Percentiles rank a stretch among this genome's conserved stretches.
phyloP scores from a whole-genome alignment of 2,888 invertebrate genomes.

The Oligia fasciuncula region DNA sequence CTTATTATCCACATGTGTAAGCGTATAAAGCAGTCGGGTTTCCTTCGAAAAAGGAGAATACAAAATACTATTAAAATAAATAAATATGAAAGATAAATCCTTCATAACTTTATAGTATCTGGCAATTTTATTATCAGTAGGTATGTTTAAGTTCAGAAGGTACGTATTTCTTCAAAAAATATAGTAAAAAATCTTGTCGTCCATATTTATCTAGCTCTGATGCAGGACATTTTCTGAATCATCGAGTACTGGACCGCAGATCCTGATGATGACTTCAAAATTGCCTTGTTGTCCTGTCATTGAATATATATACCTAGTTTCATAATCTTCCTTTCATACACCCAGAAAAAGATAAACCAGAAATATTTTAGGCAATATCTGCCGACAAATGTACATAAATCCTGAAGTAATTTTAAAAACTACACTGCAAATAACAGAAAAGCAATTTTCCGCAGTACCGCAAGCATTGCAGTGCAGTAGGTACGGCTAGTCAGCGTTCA shows the following conservation, averaged over 20 bases:
- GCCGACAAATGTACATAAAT: neutral
- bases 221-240: no score
- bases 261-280: neutral
- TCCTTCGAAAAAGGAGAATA: no score
- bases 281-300: neutral
- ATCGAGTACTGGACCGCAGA: neutral
- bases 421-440: conserved; percentile 56
- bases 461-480: conserved; percentile 70
- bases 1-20: no score
- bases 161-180: no score
- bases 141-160: no score
- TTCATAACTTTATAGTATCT: no score
- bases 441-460: conserved; percentile 63
- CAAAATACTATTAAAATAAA: no score
- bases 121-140: no score
- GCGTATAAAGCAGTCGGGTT: no score
- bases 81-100: no score
- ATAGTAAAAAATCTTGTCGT: no score
- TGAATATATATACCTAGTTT: neutral
- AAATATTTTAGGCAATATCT: neutral
- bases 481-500: conserved; percentile 74
- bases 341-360: neutral
- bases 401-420: conserved; percentile 18
- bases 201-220: no score
- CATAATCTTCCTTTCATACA: neutral